These are phyloP conservation scores for Trachurus trachurus DNA, from an alignment of 2,797 vertebrate species.

Conservation along the genomic window DNA sequence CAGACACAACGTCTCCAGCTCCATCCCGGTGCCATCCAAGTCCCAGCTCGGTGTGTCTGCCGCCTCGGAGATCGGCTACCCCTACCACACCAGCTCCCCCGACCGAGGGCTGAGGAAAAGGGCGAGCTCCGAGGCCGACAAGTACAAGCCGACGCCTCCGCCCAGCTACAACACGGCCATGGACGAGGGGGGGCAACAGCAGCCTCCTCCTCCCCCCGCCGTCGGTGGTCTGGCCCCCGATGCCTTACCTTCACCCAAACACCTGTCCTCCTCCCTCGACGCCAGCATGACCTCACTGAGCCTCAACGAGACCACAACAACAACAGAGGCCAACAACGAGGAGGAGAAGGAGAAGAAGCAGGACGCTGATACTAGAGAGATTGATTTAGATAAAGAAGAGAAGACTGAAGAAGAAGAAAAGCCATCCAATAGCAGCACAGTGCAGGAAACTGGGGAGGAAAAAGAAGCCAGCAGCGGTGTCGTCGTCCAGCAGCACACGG, in stretches of 20 bases:
- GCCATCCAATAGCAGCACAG: conserved; percentile 21
- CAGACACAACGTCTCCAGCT: conserved; percentile 89
- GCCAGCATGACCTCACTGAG: conserved; percentile 77
- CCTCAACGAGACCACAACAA: conserved; percentile 71
- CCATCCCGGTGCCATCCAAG: conserved; percentile 93
- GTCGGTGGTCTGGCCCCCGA: conserved; percentile 42
- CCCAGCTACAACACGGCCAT: conserved; percentile 86
- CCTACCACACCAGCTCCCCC: conserved; percentile 87
- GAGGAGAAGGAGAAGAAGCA: conserved; percentile 41
- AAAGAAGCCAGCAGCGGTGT: background rate
- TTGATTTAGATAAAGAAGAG: conserved; percentile 35
- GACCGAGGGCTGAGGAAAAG: conserved; percentile 91
- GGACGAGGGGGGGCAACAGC: conserved; percentile 63
- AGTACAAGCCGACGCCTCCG: conserved; percentile 87
- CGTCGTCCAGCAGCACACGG: conserved; percentile 70
- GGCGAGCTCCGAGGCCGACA: conserved; percentile 91
- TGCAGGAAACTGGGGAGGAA: conserved; percentile 70
- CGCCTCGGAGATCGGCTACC: conserved; percentile 83
- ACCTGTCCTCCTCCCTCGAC: conserved; percentile 87
- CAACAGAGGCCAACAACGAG: conserved; percentile 62
- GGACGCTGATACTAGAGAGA: conserved; percentile 23
- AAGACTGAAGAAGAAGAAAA: conserved; percentile 58
- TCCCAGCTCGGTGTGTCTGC: conserved; percentile 86
- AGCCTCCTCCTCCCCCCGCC: conserved; percentile 21
- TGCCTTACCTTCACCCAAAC: conserved; percentile 70